Conservation (phyloP, 2,113 vertebrate genomes). For the Petroica traversi region DNA sequence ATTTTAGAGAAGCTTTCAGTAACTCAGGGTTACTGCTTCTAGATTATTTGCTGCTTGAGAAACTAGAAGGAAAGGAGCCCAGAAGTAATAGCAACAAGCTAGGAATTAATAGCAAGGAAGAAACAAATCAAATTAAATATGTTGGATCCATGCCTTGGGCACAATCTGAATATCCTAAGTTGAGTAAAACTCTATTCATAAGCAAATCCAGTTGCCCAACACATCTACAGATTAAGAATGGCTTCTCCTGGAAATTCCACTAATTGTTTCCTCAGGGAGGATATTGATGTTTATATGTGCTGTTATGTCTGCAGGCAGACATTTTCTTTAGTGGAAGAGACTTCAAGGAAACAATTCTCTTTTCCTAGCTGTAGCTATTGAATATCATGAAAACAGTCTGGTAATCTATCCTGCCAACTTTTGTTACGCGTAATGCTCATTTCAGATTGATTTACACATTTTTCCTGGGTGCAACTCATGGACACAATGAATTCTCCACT, state of each 20-base stretch:
- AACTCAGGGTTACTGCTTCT: neutral
- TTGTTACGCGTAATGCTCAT: neutral
- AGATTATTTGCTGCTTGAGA: neutral
- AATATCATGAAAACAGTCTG: neutral
- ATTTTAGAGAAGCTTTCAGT: neutral
- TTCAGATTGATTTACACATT: neutral
- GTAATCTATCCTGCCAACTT: neutral
- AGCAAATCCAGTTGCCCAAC: fast-evolving
- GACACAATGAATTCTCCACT: neutral
- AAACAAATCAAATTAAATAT: neutral
- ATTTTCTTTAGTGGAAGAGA: neutral
- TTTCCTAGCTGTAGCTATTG: neutral
- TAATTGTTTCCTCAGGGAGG: neutral
- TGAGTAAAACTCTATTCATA: neutral
- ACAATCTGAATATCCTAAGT: neutral
- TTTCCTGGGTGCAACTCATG: neutral
- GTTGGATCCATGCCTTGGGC: neutral
- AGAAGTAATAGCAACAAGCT: neutral
- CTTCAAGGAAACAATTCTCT: neutral
- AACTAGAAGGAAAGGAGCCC: neutral
- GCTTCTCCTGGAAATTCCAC: neutral
- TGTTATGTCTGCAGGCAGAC: neutral
- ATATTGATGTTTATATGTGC: neutral
- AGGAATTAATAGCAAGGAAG: neutral
- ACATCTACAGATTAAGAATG: neutral